These are phyloP conservation scores for Geopemphigus sp. DNA, from an alignment of 1,140 invertebrate species.

Conservation along the genomic window DNA sequence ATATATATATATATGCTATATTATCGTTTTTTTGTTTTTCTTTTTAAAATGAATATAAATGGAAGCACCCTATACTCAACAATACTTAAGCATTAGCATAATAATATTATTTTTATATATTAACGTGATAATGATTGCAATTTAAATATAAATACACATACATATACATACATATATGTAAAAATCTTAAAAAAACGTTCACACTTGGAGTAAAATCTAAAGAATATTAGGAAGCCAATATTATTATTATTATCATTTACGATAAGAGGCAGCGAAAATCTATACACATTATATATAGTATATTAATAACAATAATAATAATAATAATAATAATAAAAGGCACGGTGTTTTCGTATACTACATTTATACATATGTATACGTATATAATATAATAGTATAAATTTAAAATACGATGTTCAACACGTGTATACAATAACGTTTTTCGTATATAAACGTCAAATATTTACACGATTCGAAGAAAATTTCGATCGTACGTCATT, in stretches of 20 bases:
- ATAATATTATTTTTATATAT: constrained; percentile 33
- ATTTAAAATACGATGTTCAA: neutral
- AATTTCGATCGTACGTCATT: neutral
- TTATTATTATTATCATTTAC: constrained; percentile 17
- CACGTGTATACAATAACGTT: neutral
- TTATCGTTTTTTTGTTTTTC: constrained; percentile 33
- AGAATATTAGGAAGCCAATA: constrained; percentile 24
- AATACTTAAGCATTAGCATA: constrained; percentile 46
- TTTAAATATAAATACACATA: constrained; percentile 13
- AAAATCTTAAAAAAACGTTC: constrained; percentile 25
- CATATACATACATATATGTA: constrained; percentile 4
- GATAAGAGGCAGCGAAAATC: neutral
- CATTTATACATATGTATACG: constrained; percentile 16
- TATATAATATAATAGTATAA: neutral
- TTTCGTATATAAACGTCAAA: neutral
- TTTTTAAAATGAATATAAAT: constrained; percentile 38
- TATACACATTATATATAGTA: constrained; percentile 1
- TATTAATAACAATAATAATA: neutral
- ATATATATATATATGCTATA: neutral
- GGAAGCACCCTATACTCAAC: constrained; percentile 47
- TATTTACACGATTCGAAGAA: constrained; percentile 4
- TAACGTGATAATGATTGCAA: constrained; percentile 37
- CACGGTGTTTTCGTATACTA: neutral
- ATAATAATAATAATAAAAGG: neutral
- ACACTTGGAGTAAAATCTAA: constrained; percentile 39